Percentiles rank a stretch among this genome's conserved stretches.
phyloP scores from a whole-genome alignment of 1,140 invertebrate species.

The Listronotus bonariensis region DNA sequence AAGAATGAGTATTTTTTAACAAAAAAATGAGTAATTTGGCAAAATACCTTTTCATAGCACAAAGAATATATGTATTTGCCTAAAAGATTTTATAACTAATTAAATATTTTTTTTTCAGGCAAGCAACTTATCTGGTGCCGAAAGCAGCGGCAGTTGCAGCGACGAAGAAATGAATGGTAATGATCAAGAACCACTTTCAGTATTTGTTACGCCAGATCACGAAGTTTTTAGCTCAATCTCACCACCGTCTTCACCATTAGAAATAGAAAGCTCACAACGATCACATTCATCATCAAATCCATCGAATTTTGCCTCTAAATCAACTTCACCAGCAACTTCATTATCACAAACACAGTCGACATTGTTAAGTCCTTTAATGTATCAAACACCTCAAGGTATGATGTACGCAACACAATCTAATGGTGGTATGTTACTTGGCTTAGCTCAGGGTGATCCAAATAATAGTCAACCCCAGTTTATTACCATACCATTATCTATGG shows the following conservation, averaged over 20 bases:
- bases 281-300: constrained; percentile 21
- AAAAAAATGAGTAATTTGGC: too few relatives aligned
- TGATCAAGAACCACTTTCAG: constrained; percentile 39
- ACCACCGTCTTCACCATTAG: constrained; percentile 32
- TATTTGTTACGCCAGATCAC: constrained; percentile 38
- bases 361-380: constrained; percentile 49
- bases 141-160: constrained; percentile 52
- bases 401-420: constrained; percentile 54
- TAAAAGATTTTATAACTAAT: too few relatives aligned
- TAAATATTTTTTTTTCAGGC: constrained; percentile 48
- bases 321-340: constrained; percentile 24
- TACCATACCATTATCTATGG: constrained; percentile 65
- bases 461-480: constrained; percentile 62
- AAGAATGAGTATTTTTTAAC: too few relatives aligned
- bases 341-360: constrained; percentile 25
- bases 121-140: constrained; percentile 51
- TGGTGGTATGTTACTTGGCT: constrained; percentile 53
- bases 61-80: too few relatives aligned
- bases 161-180: constrained; percentile 49
- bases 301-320: constrained; percentile 7
- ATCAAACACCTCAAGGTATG: constrained; percentile 55
- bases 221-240: constrained; percentile 36
- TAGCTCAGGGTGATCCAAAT: constrained; percentile 46
- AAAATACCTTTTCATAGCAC: too few relatives aligned
- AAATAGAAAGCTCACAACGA: constrained; percentile 18